A percentile compares a stretch with the other conserved stretches of the same genome.
Evolutionary conservation across 92 coral and sea anemone genomes (phyloP).

Genomic region (Scolanthus callimorphus): DNA sequence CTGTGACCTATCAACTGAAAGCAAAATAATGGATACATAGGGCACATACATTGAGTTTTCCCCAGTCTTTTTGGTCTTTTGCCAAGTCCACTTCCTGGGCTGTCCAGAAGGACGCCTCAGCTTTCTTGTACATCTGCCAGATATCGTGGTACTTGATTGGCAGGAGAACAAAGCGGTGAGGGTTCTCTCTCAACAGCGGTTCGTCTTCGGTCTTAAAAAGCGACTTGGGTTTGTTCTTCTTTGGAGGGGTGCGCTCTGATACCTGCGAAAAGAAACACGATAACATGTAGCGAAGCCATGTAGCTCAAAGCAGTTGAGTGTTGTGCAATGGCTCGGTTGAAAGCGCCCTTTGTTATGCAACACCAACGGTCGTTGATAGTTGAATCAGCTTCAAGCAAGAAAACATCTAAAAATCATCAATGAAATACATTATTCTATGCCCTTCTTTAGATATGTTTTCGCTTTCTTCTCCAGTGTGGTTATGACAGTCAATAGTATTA

Average conservation of each 20-base stretch:
- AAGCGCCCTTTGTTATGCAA: too few species aligned
- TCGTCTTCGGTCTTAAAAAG: conserved; percentile 74
- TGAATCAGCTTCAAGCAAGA: too few species aligned
- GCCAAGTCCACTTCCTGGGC: conserved; percentile 97
- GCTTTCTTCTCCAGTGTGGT: too few species aligned
- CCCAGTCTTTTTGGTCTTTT: conserved; percentile 73
- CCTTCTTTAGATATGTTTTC: too few species aligned
- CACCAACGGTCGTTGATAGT: too few species aligned
- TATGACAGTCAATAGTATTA: too few species aligned
- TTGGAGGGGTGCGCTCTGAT: conserved; percentile 39
- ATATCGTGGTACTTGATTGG: conserved; percentile 90
- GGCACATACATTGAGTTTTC: conserved; percentile 4
- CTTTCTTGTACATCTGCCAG: conserved; percentile 98
- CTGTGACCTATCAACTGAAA: too few species aligned
- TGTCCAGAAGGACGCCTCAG: conserved; percentile 98
- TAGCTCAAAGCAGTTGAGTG: too few species aligned
- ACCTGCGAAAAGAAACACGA: conserved; percentile 19
- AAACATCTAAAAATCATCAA: too few species aligned
- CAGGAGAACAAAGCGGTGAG: conserved; percentile 86
- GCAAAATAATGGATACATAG: background rate
- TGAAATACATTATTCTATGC: too few species aligned
- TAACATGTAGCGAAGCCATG: too few species aligned
- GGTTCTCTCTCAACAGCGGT: conserved; percentile 92
- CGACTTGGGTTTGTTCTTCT: conserved; percentile 33
- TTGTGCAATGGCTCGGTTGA: too few species aligned